Evolutionary conservation across 2,797 vertebrate species (phyloP).

Genomic region (Anniella stebbinsi): DNA sequence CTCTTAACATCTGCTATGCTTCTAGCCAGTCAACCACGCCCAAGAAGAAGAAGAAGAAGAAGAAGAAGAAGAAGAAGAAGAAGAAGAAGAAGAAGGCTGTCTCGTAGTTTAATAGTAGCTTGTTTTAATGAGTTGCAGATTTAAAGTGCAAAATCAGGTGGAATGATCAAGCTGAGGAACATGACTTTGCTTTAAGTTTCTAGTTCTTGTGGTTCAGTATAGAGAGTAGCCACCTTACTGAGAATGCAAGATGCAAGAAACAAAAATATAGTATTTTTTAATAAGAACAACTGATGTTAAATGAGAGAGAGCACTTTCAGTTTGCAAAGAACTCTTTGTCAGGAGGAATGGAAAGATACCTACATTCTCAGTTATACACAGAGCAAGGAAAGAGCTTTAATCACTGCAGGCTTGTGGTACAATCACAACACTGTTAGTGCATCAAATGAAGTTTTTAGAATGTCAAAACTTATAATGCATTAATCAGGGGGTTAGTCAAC

Average conservation of each 20-base stretch:
- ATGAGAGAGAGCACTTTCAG: background rate
- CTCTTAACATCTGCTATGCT: constrained; percentile 23
- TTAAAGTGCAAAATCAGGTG: background rate
- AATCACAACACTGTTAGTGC: background rate
- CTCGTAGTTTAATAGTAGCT: background rate
- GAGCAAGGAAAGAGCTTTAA: background rate
- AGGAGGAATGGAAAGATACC: background rate
- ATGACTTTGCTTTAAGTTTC: background rate
- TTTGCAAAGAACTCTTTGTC: background rate
- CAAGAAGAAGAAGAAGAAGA: constrained; percentile 10
- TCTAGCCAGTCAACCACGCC: background rate
- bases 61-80: constrained; percentile 20
- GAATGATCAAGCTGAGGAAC: background rate
- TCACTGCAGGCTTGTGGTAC: no score
- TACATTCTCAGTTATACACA: background rate
- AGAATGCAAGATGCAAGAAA: background rate
- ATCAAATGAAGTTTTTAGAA: background rate
- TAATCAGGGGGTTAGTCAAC: background rate
- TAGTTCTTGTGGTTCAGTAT: background rate
- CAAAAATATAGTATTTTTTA: background rate
- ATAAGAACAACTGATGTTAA: background rate
- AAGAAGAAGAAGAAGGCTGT: constrained; percentile 8
- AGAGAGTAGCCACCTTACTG: background rate
- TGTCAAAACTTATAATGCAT: background rate
- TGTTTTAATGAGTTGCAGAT: constrained; percentile 26